Base-by-base conservation (phyloP, 1,140 invertebrate species). In the Panulirus ornatus region DNA sequence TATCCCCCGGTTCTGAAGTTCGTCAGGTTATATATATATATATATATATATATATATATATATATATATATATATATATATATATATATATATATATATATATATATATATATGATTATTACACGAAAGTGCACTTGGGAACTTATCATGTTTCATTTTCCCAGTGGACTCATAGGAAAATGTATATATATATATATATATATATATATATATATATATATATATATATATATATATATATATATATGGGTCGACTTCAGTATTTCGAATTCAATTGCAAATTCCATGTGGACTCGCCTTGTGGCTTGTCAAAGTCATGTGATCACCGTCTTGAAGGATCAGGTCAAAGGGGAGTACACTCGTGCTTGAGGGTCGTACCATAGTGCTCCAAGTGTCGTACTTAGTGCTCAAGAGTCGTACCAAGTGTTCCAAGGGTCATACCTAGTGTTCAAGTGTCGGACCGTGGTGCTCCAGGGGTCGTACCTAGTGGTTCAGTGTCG, bases 181-280 rank as follows among this genome's bases (percentile, higher is more conserved):
- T n/a, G n/a, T n/a, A n/a, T n/a, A n/a, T 75, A 38, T 38, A 75
- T 75, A 38, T 38, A 75, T 38, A 40, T 38, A 75, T 0, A 75
- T 75, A 38, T 75, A 75, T 75, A 38, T 75, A 75, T 75, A 38
- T 75, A 38, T n/a, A 19, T 40, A 40, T 75, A 38, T 38, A 75
- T 75, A 40, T 75, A 75, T 75, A 75, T 38, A 75, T 14, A 38
- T 75, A 75, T 38, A 75, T 38, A 75, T 75, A 40, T 38, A 42
- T 38, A 38, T 75, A 34, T 34, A 40, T 75, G 38, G 22, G 40
- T 40, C 2, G 36, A 40, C 40, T 40, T 75, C 36, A 11, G 19
- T 73, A 38, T 73, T 16, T 73, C 38, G 5, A 16, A 16, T 73
- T 73, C 70, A 36, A 38, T n/a, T 73, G 14, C 3, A 38, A 40